Evolutionary conservation across 2,113 vertebrate species (phyloP).

Genomic region (Centrocercus urophasianus): DNA sequence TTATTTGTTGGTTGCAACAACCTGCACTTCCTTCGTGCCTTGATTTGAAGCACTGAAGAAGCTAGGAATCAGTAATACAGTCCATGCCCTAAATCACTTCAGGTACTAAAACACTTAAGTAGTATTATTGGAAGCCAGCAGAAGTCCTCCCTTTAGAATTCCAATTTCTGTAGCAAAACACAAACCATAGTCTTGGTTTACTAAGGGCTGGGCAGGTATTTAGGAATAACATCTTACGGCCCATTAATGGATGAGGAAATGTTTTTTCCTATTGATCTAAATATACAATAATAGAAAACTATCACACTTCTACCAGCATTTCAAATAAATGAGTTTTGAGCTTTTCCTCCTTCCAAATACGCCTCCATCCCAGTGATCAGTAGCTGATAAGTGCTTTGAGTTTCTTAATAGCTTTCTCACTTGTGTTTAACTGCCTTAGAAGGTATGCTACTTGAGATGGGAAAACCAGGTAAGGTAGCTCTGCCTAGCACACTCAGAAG

Average conservation of each 20-base stretch:
- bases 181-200: not conserved
- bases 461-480: not conserved
- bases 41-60: not conserved
- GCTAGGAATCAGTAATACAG: not conserved
- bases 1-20: not conserved
- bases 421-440: not conserved
- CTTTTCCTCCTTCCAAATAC: not conserved
- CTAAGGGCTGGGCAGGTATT: not conserved
- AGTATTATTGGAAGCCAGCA: not conserved
- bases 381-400: not conserved
- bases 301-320: not conserved
- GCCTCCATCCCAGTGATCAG: not conserved
- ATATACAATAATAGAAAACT: no score
- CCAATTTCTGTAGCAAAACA: not conserved
- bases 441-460: not conserved
- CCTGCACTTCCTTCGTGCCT: not conserved
- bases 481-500: no score
- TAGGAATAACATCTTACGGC: not conserved
- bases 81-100: not conserved
- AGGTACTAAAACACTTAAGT: not conserved
- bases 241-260: not conserved
- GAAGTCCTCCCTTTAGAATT: not conserved
- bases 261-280: not conserved
- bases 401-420: not conserved
- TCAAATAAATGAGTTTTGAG: no score